These are phyloP conservation scores for Archips crataeganus DNA, from an alignment of 2,888 invertebrate species.

Conservation along the genomic window DNA sequence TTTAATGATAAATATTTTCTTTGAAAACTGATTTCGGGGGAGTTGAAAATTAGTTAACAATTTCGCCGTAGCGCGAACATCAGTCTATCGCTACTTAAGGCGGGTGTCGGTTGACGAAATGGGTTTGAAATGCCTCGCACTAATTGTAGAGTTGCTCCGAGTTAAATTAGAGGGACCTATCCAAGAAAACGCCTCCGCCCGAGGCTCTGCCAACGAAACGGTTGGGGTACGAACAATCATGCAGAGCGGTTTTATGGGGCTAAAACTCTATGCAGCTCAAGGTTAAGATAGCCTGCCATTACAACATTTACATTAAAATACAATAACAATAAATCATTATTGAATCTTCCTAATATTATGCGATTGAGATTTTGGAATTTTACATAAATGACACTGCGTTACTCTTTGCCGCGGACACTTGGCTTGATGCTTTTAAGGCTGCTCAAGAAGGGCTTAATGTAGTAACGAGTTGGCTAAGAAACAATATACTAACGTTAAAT, in stretches of 20 bases:
- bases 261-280: background rate
- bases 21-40: constrained; percentile 51
- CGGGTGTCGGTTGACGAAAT: constrained; percentile 28
- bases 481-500: too few species aligned
- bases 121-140: constrained; percentile 36
- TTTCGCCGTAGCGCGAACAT: constrained; percentile 25
- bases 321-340: too few species aligned
- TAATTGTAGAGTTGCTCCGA: constrained; percentile 39
- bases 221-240: constrained; percentile 31
- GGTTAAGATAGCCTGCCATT: background rate
- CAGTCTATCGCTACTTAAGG: constrained; percentile 43
- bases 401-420: too few species aligned
- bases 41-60: constrained; percentile 42
- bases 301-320: background rate
- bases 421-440: too few species aligned
- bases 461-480: too few species aligned
- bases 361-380: too few species aligned
- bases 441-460: too few species aligned
- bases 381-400: too few species aligned
- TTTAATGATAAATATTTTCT: constrained; percentile 42
- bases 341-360: too few species aligned
- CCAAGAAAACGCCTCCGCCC: constrained; percentile 25
- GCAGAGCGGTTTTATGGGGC: constrained; percentile 10
- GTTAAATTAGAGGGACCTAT: constrained; percentile 37
- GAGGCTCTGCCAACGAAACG: constrained; percentile 4